Evolutionary conservation across 2,888 invertebrate species (phyloP), one percentile per base, ranked within the genome.

Genomic region (Portevinia maculata): DNA sequence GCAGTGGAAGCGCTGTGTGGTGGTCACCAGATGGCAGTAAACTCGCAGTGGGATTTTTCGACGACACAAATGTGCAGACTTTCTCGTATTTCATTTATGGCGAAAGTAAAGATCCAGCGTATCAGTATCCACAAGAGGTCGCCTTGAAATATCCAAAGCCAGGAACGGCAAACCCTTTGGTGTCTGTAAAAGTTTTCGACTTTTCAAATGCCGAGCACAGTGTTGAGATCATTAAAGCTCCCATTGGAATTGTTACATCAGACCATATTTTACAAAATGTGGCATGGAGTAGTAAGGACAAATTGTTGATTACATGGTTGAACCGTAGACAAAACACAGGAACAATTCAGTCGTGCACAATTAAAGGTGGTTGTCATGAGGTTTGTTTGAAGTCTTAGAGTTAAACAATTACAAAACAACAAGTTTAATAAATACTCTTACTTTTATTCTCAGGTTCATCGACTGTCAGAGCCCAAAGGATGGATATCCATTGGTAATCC

Each of bases 271-370:
- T 96, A 11, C 94, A 93, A 65, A 92, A 92, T 76, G 95, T 97
- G 0, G 92, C 92, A 30, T 98, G 98, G 98, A 92, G 94, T 13
- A 93, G 93, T 21, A 92, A 93, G 62, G 90, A 92, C 0, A 92
- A 93, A 28, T 88, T 98, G 0, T 90, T 94, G 0, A 94, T 95
- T 0, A 92, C 95, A 4, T 97, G 97, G 95, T 91, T 96, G 67
- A 98, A 98, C 89, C 93, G 98, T 62, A 93, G 96, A 21, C 98
- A 99, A 90, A 98, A 94, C 88, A 87, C 93, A 3, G 79, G 87
- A 17, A 85, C 87, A 0, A 81, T 90, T 1, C 89, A 90, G 65
- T 85, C 84, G 48, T 90, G 90, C 79, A 85, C 67, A 1, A 70
- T 84, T 3, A 30, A 34, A 4, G 89, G 88, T 1, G 60, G 8